phyloP scores from a whole-genome alignment of 2,888 invertebrate species.

The Polymixis flavicincta region DNA sequence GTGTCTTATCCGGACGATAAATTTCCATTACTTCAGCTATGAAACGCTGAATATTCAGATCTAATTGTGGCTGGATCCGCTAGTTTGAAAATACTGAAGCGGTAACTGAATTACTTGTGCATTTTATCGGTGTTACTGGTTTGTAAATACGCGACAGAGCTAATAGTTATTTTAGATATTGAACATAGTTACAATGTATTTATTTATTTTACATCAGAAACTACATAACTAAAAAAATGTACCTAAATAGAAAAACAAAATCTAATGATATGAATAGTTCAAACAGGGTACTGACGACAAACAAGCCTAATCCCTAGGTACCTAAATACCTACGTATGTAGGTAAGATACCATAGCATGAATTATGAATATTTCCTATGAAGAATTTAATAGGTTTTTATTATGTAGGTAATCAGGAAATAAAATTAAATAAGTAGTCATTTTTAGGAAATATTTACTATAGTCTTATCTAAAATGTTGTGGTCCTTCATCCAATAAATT shows the following conservation, averaged over 20 bases:
- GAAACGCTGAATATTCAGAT: conserved; percentile 62
- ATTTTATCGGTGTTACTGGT: conserved; percentile 15
- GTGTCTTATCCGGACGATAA: conserved; percentile 66
- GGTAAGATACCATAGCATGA: background rate
- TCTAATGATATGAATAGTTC: background rate
- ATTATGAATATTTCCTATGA: background rate
- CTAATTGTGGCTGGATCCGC: conserved; percentile 28
- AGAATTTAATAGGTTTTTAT: no score
- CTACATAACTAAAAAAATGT: no score
- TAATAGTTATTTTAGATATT: background rate
- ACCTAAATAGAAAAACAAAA: no score
- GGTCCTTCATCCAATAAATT: background rate
- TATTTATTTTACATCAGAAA: no score
- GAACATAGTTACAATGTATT: background rate
- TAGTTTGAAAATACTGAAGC: conserved; percentile 37
- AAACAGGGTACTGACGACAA: background rate
- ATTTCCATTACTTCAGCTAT: conserved; percentile 66
- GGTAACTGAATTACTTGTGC: conserved; percentile 31
- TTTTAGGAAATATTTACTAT: background rate
- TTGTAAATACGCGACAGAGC: background rate
- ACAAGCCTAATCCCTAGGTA: background rate
- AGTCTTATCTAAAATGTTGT: no score
- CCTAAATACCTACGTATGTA: no score
- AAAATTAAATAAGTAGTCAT: background rate
- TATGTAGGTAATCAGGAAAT: no score